Evolutionary conservation across 2,888 invertebrate species (phyloP).

Genomic region (Cylindroiulus punctatus): DNA sequence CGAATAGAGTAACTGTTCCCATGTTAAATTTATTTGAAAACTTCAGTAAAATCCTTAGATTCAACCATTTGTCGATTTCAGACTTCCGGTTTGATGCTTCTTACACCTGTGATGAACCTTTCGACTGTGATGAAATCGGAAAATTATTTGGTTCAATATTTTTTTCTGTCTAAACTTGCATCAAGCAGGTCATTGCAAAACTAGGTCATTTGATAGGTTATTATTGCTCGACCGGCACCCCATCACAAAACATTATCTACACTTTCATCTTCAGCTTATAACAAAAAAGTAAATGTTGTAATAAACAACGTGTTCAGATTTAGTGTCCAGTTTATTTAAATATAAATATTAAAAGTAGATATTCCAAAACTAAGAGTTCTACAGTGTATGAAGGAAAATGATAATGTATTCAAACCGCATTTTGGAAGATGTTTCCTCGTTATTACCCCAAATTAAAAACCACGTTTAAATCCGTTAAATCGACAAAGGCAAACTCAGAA

Average conservation of each 20-base stretch:
- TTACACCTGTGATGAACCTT: too few relatives aligned
- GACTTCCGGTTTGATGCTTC: background rate
- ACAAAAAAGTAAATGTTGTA: background rate
- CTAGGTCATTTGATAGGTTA: constrained; percentile 17
- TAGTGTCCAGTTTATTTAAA: background rate
- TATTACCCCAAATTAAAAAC: background rate
- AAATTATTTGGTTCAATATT: constrained; percentile 22
- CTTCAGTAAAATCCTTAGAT: too few relatives aligned
- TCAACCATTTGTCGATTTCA: too few relatives aligned
- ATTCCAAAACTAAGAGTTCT: background rate
- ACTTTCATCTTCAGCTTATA: background rate
- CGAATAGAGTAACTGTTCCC: background rate
- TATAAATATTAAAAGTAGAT: background rate
- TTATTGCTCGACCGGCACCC: background rate
- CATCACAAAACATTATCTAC: background rate
- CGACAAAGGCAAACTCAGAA: background rate
- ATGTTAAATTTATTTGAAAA: background rate
- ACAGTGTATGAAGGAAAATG: background rate
- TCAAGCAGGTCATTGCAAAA: background rate
- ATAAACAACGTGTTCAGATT: background rate
- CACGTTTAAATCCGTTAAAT: background rate
- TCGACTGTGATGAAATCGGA: background rate
- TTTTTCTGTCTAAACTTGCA: background rate
- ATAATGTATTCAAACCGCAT: background rate
- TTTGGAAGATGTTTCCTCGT: background rate